These are phyloP conservation scores for Caenorhabditis virilis DNA, from an alignment of 2,888 invertebrate genomes.

Conservation along the genomic window DNA sequence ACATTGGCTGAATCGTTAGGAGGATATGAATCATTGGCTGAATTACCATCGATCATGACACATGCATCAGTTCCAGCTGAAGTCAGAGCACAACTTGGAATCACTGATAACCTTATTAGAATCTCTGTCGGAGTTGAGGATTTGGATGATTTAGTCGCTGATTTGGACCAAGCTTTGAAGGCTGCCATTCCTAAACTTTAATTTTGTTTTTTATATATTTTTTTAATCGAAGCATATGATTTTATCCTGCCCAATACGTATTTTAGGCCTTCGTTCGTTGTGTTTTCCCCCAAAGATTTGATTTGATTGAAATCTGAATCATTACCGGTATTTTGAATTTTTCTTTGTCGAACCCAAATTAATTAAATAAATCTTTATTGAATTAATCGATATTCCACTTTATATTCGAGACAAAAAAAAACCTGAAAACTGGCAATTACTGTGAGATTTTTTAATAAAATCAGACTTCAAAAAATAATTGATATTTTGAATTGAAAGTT, in stretches of 20 bases:
- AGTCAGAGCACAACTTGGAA: slow-evolving; percentile 77
- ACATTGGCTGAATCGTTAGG: slow-evolving; percentile 91
- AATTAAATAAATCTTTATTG: too few relatives aligned
- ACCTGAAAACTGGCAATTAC: too few relatives aligned
- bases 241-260: neutral
- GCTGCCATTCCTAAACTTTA: slow-evolving; percentile 55
- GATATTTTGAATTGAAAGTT: too few relatives aligned
- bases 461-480: too few relatives aligned
- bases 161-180: slow-evolving; percentile 82
- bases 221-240: neutral
- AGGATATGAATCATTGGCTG: slow-evolving; percentile 90
- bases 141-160: slow-evolving; percentile 81
- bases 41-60: slow-evolving; percentile 90
- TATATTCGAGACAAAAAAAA: too few relatives aligned
- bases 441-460: too few relatives aligned
- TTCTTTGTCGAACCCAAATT: too few relatives aligned
- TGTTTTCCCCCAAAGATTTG: too few relatives aligned
- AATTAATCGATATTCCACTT: too few relatives aligned
- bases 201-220: neutral
- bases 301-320: too few relatives aligned
- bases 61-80: slow-evolving; percentile 86
- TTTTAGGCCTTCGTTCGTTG: too few relatives aligned
- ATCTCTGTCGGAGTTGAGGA: slow-evolving; percentile 90
- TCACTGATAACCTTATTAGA: slow-evolving; percentile 82
- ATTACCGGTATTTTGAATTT: too few relatives aligned